phyloP scores from a whole-genome alignment of 1,140 invertebrate species.

The Drosophila tropicalis region DNA sequence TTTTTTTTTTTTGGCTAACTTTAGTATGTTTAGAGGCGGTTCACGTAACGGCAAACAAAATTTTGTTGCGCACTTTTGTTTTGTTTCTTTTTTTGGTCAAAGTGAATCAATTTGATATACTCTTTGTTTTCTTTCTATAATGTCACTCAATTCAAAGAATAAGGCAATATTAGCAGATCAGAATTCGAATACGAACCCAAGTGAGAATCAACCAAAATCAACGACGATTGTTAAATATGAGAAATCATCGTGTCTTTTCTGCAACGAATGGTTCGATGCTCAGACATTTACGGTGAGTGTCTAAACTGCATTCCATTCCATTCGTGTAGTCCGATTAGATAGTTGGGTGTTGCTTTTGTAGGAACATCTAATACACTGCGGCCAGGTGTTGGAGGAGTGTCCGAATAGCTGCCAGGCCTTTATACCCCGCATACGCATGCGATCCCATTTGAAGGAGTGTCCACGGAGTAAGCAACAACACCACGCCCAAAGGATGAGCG shows the following conservation, averaged over 20 bases:
- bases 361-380: constrained; percentile 87
- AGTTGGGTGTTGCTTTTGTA: constrained; percentile 43
- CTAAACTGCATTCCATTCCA: neutral
- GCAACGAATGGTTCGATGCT: constrained; percentile 86
- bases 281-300: constrained; percentile 84
- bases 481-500: constrained; percentile 35
- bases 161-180: constrained; percentile 12
- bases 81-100: neutral
- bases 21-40: constrained; percentile 65
- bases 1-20: constrained; percentile 42
- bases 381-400: constrained; percentile 88
- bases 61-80: constrained; percentile 5
- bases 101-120: constrained; percentile 5
- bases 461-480: constrained; percentile 72
- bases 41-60: constrained; percentile 32
- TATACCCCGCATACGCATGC: constrained; percentile 85
- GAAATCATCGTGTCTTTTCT: constrained; percentile 86
- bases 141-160: constrained; percentile 43
- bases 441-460: constrained; percentile 86
- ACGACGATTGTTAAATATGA: constrained; percentile 80
- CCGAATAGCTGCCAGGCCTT: constrained; percentile 87
- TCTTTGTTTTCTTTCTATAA: constrained; percentile 14
- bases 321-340: neutral
- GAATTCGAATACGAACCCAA: neutral
- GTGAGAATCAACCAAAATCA: constrained; percentile 44